Base-by-base conservation (phyloP, 2,888 invertebrate genomes). In the Nephrotoma flavescens region DNA sequence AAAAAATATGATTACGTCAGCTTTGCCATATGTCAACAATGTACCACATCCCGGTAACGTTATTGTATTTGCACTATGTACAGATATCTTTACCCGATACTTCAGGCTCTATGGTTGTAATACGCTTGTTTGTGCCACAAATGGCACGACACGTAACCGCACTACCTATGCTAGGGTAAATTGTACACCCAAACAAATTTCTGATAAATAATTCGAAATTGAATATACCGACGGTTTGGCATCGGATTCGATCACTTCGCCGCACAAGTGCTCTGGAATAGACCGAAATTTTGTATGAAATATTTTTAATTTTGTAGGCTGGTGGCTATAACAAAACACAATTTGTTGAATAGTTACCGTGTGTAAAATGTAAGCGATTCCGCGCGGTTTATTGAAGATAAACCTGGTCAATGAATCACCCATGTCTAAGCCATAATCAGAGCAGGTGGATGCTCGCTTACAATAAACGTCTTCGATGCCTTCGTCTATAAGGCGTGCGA, bases 141-240 rank as follows among this genome's bases (percentile, higher is more conserved):
- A 99, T 91, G 99, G 90, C 99, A 99, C 90, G 99, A 99, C 6
- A 99, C 99, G 0, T 99, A 99, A 0, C 99, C 99, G 99, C 99
- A 0, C 90, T 99, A 87, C 96, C 98, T 19, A 90, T n/a, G n/a
- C n/a, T n/a, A n/a, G n/a, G n/a, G 99, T 99, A 91, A 96, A 96
- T 0, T 89, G 96, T 4, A 96, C 97, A 0, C 97, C 98, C 0
- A 94, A 96, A 88, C 94, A 98, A 92, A 98, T 99, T 88, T n/a
- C n/a, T n/a, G n/a, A n/a, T n/a, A n/a, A 99, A 99, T 91, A 97
- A 99, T 92, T 99, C 92, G n/a, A n/a, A 95, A 95, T 89, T 94
- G 95, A 5, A 96, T 99, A 88, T 99, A 99, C 91, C 93, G 98
- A 86, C 99, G 99, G 99, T 99, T 99, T 92, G 96, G 97, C 89